These are phyloP conservation scores for Tipula confusa DNA, from an alignment of 2,888 invertebrate genomes.

Conservation along the genomic window DNA sequence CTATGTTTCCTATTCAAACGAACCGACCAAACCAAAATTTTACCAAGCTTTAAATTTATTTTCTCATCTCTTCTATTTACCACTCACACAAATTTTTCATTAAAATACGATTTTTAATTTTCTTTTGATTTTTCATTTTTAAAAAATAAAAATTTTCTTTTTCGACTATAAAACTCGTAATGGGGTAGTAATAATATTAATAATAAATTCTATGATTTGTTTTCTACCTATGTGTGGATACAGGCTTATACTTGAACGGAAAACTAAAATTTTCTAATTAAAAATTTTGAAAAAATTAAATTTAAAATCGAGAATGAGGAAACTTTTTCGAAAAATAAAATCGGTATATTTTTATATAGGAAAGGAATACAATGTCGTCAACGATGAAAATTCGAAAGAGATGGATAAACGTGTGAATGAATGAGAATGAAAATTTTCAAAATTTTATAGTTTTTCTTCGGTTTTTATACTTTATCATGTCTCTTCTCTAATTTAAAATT, in stretches of 20 bases:
- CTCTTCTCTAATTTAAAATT: not conserved
- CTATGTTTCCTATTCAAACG: too few relatives aligned
- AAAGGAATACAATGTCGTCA: not conserved
- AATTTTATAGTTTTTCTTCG: not conserved
- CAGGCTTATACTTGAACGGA: too few relatives aligned
- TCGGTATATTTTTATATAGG: not conserved
- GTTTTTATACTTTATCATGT: not conserved
- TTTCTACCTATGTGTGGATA: not conserved
- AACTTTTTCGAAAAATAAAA: not conserved
- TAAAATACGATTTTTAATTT: not conserved
- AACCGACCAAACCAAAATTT: too few relatives aligned
- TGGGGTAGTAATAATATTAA: not conserved
- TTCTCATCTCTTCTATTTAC: not conserved
- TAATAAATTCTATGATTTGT: slow-evolving; percentile 20
- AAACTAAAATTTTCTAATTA: not conserved
- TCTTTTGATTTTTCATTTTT: not conserved
- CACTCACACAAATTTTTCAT: not conserved
- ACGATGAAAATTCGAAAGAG: not conserved
- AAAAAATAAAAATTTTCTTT: not conserved
- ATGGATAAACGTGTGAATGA: not conserved
- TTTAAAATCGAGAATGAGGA: not conserved
- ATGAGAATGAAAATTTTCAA: not conserved
- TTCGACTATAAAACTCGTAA: not conserved
- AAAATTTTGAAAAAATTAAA: not conserved
- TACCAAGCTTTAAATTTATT: too few relatives aligned